Evolutionary conservation across 2,888 invertebrate genomes (phyloP).

Genomic region (Conchocele bisecta): DNA sequence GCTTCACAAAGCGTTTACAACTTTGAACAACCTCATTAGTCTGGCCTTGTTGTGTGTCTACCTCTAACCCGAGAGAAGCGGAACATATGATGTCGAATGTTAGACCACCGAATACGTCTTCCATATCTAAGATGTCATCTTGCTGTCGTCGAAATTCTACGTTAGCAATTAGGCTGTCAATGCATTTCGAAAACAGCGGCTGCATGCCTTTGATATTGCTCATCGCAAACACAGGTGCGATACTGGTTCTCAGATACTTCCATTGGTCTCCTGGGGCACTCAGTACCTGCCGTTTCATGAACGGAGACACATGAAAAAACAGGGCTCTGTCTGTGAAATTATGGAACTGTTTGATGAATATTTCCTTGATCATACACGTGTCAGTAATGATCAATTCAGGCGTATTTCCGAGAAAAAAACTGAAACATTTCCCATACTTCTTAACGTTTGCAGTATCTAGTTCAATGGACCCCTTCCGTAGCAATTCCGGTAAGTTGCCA

Average conservation of each 20-base stretch:
- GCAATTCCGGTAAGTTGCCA: constrained; percentile 36
- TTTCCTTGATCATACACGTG: constrained; percentile 57
- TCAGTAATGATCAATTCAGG: constrained; percentile 54
- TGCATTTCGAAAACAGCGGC: constrained; percentile 18
- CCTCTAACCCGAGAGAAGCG: constrained; percentile 62
- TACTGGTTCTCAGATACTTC: constrained; percentile 43
- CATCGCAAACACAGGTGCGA: constrained; percentile 45
- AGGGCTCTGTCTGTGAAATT: constrained; percentile 46
- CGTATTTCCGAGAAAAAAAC: constrained; percentile 50
- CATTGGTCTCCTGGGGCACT: constrained; percentile 44
- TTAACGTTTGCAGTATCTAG: constrained; percentile 46
- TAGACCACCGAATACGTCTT: constrained; percentile 45
- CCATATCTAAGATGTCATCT: constrained; percentile 21
- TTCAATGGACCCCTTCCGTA: constrained; percentile 41
- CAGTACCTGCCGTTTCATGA: constrained; percentile 37
- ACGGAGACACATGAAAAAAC: constrained; percentile 27
- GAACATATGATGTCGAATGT: constrained; percentile 64
- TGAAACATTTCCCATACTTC: constrained; percentile 52
- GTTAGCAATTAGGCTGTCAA: constrained; percentile 17
- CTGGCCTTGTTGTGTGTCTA: constrained; percentile 46
- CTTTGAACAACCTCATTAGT: constrained; percentile 52
- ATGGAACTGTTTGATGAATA: constrained; percentile 54
- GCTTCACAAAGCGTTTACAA: too few relatives aligned
- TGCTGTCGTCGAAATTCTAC: constrained; percentile 9
- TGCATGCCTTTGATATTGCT: constrained; percentile 55